Percentiles rank a stretch among this genome's conserved stretches.
These are phyloP conservation scores for Catharus fuscescens DNA, from an alignment of 2,113 vertebrate species.

Conservation along the genomic window DNA sequence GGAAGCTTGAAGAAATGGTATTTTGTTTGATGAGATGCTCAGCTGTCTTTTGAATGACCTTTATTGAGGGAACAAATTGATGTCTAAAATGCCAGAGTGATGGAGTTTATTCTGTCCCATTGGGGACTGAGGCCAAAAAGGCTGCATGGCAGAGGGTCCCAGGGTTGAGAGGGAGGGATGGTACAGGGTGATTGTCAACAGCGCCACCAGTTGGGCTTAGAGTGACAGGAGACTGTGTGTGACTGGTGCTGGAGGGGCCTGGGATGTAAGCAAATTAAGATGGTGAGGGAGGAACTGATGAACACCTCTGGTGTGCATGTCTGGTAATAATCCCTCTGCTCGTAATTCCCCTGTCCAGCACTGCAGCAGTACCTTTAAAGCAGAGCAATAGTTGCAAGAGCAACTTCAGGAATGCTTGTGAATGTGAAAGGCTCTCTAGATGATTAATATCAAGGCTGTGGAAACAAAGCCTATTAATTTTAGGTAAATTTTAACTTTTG, in stretches of 20 bases:
- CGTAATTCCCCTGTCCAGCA: rapidly evolving
- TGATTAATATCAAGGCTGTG: not conserved
- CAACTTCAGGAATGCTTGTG: not conserved
- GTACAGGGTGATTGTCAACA: not conserved
- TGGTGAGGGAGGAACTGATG: not conserved
- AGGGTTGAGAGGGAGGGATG: not conserved
- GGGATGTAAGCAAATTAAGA: no score
- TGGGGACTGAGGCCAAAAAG: rapidly evolving
- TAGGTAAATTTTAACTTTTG: not conserved
- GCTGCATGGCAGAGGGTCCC: not conserved
- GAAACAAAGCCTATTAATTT: not conserved
- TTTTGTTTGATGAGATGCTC: not conserved
- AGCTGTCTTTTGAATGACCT: not conserved
- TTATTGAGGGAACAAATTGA: not conserved
- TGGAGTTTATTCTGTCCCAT: rapidly evolving
- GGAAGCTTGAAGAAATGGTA: not conserved
- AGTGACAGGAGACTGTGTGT: not conserved
- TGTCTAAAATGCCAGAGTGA: not conserved
- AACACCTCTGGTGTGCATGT: not conserved
- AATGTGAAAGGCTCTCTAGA: not conserved
- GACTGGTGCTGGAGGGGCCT: not conserved
- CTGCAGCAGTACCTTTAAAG: not conserved
- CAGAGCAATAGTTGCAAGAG: not conserved
- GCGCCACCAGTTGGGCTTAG: not conserved
- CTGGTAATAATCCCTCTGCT: not conserved